phyloP scores from a whole-genome alignment of 1,140 invertebrate genomes.

The Chrysomallon squamiferum region DNA sequence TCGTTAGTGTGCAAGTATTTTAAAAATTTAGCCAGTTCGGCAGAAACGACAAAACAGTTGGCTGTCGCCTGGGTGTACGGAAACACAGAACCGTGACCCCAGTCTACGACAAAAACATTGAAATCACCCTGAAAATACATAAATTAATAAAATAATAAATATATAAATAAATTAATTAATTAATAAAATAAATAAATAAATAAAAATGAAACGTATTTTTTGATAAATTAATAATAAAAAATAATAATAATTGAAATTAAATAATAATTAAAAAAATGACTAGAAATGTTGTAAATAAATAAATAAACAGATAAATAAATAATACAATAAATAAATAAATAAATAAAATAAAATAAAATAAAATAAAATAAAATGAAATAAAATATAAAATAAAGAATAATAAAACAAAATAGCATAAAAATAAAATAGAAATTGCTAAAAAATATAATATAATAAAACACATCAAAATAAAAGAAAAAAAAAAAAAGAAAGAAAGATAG shows the following conservation, averaged over 20 bases:
- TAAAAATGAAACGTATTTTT: neutral
- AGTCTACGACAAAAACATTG: conserved; percentile 67
- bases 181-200: neutral
- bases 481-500: too few relatives aligned
- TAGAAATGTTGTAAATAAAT: neutral
- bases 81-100: conserved; percentile 83
- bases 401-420: too few relatives aligned
- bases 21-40: conserved; percentile 83
- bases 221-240: neutral
- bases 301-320: neutral
- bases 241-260: neutral
- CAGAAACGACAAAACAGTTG: conserved; percentile 88
- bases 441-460: too few relatives aligned
- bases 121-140: conserved; percentile 70
- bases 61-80: conserved; percentile 91
- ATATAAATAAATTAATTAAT: neutral
- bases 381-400: too few relatives aligned
- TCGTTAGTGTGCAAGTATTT: conserved; percentile 22
- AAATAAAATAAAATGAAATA: too few relatives aligned
- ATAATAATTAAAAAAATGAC: neutral
- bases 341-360: too few relatives aligned
- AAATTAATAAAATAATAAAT: neutral
- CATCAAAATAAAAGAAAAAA: too few relatives aligned
- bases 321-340: too few relatives aligned
- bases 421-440: too few relatives aligned